Evolutionary conservation across 2,888 invertebrate genomes (phyloP), one percentile per base, ranked within the genome.

Genomic region (Parelbella ahira): DNA sequence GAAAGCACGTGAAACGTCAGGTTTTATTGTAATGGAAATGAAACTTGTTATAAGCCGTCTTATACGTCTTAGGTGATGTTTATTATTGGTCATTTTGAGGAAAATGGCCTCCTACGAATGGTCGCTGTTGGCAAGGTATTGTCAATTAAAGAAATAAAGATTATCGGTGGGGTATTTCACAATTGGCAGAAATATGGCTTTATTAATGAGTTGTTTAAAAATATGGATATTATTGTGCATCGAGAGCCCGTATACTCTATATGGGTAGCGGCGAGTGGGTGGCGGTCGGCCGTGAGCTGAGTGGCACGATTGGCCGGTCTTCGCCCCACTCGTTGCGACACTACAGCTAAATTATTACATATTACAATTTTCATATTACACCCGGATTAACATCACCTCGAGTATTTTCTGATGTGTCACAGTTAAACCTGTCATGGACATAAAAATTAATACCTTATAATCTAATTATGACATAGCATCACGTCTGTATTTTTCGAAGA

Each of bases 201-300:
- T 68, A 77, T 56, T 61, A 51, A 42, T 49, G 45, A 49, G 60
- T 56, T 58, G 55, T 70, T 69, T 72, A 78, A 82, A 81, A 82
- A 78, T 79, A 80, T 80, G 69, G 76, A 77, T 81, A 81, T 75
- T 68, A 64, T 68, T 70, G 65, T 75, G 70, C 62, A 73, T 70
- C 68, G 69, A 71, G 63, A 62, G 56, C 61, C 65, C 44, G 68
- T 71, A 74, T 70, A 71, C 84, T 83, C 61, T 79, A 84, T 83
- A 84, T 81, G 86, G 86, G 64, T 65, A 83, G 68, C 60, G 58
- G 68, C 72, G 78, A 81, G 86, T 87, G 83, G 86, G 86, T 70
- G 84, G 86, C 66, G 65, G 84, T 56, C 76, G 84, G 71, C 84
- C 86, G 67, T 84, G 84, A 86, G 79, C 73, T 62, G 68, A 56